Conservation (phyloP, 2,888 invertebrate species). For the Linnaemya tessellans region DNA sequence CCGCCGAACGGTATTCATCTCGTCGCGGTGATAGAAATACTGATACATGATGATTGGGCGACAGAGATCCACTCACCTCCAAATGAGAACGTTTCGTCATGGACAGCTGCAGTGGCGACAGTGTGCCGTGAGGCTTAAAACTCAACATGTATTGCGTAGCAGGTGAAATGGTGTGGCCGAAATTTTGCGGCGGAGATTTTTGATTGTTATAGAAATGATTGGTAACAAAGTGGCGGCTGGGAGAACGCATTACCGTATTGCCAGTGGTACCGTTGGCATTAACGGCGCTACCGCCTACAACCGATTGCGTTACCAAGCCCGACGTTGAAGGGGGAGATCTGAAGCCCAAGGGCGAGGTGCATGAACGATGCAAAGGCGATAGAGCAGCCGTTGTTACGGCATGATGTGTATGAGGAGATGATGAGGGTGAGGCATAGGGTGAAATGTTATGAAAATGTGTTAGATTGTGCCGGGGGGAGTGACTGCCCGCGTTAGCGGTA, state of each 20-base stretch:
- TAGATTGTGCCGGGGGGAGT: conserved; percentile 62
- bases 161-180: conserved; percentile 77
- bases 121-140: conserved; percentile 80
- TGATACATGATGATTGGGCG: conserved; percentile 78
- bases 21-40: conserved; percentile 82
- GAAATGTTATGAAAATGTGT: conserved; percentile 81
- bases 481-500: conserved; percentile 47
- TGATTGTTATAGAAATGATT: conserved; percentile 76
- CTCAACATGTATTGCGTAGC: conserved; percentile 81
- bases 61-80: conserved; percentile 81
- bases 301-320: conserved; percentile 57
- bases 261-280: conserved; percentile 74
- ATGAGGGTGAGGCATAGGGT: conserved; percentile 83
- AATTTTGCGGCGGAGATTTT: conserved; percentile 78
- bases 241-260: conserved; percentile 79
- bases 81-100: conserved; percentile 80
- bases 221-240: conserved; percentile 77
- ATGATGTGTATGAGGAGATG: conserved; percentile 79
- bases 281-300: conserved; percentile 62
- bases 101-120: conserved; percentile 82
- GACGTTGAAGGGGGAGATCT: conserved; percentile 79
- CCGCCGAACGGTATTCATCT: conserved; percentile 79
- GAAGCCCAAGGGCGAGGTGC: conserved; percentile 76
- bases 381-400: conserved; percentile 67
- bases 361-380: conserved; percentile 74